Conservation (phyloP, 2,113 vertebrate species). For the Trogon surrucura region DNA sequence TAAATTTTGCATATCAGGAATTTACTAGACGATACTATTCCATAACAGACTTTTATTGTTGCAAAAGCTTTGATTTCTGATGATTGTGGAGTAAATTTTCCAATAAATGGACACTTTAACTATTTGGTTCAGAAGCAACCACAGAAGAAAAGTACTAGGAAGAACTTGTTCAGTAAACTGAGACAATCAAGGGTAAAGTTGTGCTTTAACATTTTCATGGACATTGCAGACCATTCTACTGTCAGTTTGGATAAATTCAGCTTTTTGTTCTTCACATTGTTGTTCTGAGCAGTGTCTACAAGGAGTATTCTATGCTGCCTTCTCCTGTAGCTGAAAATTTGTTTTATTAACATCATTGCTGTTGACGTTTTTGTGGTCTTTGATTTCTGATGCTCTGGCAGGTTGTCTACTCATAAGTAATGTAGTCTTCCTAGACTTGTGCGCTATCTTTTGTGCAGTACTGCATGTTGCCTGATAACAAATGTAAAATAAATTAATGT, state of each 20-base stretch:
- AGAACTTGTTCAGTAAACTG: background rate
- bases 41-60: background rate
- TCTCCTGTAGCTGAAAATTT: background rate
- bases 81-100: background rate
- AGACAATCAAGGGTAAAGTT: background rate
- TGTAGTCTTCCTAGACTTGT: background rate
- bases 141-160: background rate
- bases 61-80: background rate
- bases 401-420: background rate
- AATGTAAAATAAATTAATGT: background rate
- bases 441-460: background rate
- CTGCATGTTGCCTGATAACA: background rate
- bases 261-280: background rate
- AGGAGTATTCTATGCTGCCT: background rate
- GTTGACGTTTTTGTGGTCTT: background rate
- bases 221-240: background rate
- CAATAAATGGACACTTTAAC: background rate
- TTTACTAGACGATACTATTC: background rate
- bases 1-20: background rate
- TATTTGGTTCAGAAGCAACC: background rate
- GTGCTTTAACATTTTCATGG: background rate
- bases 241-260: background rate
- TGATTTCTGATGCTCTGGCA: background rate
- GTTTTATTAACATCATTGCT: background rate
- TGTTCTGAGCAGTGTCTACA: background rate